Percentiles rank a stretch among this genome's conserved stretches.
Evolutionary conservation across 35 echinoderm and acorn worm species (phyloP).

Genomic region (Eucidaris tribuloides): DNA sequence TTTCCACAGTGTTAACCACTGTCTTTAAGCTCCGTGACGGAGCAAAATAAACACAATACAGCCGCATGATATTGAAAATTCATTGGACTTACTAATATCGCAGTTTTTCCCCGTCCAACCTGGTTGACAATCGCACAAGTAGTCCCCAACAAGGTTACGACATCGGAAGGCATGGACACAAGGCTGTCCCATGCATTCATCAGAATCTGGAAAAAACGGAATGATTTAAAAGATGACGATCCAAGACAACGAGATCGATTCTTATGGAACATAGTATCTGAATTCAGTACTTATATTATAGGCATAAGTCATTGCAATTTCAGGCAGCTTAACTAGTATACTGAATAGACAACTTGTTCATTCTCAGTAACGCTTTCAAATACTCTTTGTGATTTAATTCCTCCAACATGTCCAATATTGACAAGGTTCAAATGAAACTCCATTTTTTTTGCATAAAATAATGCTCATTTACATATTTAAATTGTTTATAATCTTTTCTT

Average conservation of each 20-base stretch:
- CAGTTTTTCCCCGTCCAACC: constrained; percentile 97
- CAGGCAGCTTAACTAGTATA: background rate
- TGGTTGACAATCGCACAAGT: constrained; percentile 95
- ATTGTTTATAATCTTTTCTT: too few relatives aligned
- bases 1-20: too few relatives aligned
- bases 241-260: background rate
- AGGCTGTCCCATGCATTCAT: constrained; percentile 88
- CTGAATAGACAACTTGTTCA: background rate
- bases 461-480: too few relatives aligned
- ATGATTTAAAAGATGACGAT: too few relatives aligned
- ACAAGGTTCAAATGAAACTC: too few relatives aligned
- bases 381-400: background rate
- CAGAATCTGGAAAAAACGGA: constrained; percentile 69
- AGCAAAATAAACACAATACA: too few relatives aligned
- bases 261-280: background rate
- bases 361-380: background rate
- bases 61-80: too few relatives aligned
- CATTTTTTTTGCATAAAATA: too few relatives aligned
- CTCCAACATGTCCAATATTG: too few relatives aligned
- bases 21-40: too few relatives aligned
- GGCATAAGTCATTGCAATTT: background rate
- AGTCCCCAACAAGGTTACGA: constrained; percentile 79
- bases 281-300: background rate
- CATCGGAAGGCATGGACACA: constrained; percentile 91
- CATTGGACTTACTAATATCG: constrained; percentile 89